Base-by-base conservation (phyloP, 2,113 vertebrate genomes). In the Rhodinocichla rosea region DNA sequence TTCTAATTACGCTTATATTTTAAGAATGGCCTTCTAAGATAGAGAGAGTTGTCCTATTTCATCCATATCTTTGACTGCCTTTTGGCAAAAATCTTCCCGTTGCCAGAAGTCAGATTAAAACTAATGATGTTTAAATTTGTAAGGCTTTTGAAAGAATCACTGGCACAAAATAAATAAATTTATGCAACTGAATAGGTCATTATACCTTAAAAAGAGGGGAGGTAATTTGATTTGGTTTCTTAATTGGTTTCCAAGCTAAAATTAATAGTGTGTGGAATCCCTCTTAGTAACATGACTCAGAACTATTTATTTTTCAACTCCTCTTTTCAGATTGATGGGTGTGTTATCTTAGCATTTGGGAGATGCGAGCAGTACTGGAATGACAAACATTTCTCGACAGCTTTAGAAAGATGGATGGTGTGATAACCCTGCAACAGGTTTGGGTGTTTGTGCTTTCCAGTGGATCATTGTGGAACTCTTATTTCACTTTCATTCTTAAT, bases 361-460 rank as follows among this genome's bases (percentile, higher is more conserved):
- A 97, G 96, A 96, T 95, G 90, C 52, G 55, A 87, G 95, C 91
- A 52, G 44, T 63, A 49, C 42, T 96, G 95, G 95, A 97, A 97
- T 94, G 97, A 95, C 97, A 97, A 97, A 97, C 95, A 97, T 93
- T 91, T 95, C 94, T 95, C 79, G 93, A 89, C 97, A 97, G 97
- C 84, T 96, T 92, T 92, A 91, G 90, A 79, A 97, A 97, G 97
- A 97, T 71, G 70, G 94, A 97, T 98, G 93, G 74, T 78, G 91
- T 84, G 95, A 88, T 95, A 92, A 87, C 93, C 88, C 37, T 92
- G 84, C 21, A 33, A 44, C 94, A 71, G 83, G 68, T 92, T 94
- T 64, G 93, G 80, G 56, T 97, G 92, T 97, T 97, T 92, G 91
- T 89, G 89, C 89, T 97, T 97, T 83, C 84, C 83, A 35, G 13